Evolutionary conservation across 2,113 vertebrate species (phyloP).

Genomic region (Macaca nemestrina): DNA sequence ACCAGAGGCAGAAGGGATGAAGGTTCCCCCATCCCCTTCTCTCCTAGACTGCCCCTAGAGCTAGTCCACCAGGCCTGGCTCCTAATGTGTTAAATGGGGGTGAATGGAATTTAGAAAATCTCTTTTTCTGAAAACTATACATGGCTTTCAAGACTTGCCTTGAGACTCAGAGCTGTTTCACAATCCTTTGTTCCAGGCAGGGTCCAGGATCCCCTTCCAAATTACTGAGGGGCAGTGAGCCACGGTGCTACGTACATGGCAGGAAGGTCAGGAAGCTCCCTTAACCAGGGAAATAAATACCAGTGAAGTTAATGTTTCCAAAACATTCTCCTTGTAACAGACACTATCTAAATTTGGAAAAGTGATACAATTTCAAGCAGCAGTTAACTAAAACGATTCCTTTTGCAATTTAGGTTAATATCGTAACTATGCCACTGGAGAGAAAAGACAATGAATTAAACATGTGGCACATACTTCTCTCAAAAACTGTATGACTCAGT

Average conservation of each 20-base stretch:
- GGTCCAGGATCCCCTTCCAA: too few relatives aligned
- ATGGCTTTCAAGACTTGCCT: not conserved
- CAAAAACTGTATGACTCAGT: not conserved
- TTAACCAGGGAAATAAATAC: not conserved
- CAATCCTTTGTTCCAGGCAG: not conserved
- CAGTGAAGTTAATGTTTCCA: not conserved
- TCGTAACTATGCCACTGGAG: not conserved
- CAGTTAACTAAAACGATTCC: not conserved
- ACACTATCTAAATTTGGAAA: not conserved
- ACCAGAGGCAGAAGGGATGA: not conserved
- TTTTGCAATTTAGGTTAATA: not conserved
- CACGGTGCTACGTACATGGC: not conserved
- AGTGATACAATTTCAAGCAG: not conserved
- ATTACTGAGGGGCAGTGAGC: not conserved
- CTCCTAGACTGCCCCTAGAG: not conserved
- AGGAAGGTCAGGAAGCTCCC: not conserved
- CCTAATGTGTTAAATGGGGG: not conserved
- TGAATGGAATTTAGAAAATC: not conserved
- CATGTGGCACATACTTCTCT: not conserved
- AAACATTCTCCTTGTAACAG: not conserved
- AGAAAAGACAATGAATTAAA: not conserved
- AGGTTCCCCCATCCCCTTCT: not conserved
- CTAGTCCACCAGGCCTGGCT: not conserved
- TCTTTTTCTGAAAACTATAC: not conserved
- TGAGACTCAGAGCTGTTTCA: not conserved